Conservation (phyloP, 2,797 vertebrate genomes). For the Leontopithecus rosalia region DNA sequence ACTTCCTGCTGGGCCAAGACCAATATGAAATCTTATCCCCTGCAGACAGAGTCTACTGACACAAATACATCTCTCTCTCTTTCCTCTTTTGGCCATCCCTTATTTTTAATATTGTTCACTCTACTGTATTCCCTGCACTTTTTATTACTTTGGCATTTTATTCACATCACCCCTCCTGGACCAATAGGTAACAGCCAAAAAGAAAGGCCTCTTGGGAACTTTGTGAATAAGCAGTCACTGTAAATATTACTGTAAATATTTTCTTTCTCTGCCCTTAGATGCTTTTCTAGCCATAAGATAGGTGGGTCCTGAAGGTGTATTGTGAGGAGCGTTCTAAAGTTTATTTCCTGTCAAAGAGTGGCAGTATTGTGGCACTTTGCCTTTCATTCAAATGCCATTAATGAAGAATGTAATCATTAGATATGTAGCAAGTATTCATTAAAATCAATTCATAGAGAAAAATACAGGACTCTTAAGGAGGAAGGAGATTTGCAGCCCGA, state of each 20-base stretch:
- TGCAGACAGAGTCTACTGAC: not conserved
- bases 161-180: not conserved
- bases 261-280: not conserved
- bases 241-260: not conserved
- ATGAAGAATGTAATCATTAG: conserved; percentile 45
- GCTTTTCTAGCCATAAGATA: not conserved
- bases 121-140: conserved; percentile 3
- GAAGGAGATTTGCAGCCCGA: conserved; percentile 51
- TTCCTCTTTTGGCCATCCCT: not conserved
- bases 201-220: conserved; percentile 1
- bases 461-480: conserved; percentile 1
- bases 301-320: not conserved
- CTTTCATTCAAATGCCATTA: conserved; percentile 50
- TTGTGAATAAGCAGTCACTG: not conserved
- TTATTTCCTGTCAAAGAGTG: conserved; percentile 9
- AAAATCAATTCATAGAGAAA: conserved; percentile 57
- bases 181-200: not conserved
- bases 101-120: not conserved
- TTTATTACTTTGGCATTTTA: conserved; percentile 42
- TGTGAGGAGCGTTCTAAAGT: not conserved
- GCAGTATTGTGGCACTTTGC: conserved; percentile 12
- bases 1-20: not conserved
- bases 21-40: not conserved
- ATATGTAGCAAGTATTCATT: conserved; percentile 31
- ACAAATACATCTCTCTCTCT: not conserved